Conservation (phyloP, 1,140 invertebrate species). For the Drosophila grimshawi region DNA sequence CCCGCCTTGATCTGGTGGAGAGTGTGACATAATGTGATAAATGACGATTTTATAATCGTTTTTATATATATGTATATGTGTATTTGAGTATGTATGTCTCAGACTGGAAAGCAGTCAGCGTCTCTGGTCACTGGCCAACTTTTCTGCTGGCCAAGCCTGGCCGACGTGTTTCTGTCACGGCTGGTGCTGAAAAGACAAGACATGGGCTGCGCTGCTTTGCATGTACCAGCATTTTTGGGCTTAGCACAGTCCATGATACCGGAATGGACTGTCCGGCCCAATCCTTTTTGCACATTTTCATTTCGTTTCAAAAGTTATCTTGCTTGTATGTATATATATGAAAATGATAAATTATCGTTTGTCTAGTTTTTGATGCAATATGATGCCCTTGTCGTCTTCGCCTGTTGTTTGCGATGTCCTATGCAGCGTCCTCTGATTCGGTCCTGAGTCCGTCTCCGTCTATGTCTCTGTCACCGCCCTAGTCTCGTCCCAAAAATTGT, state of each 20-base stretch:
- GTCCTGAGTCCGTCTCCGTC: not conserved
- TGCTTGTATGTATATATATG: conserved; percentile 30
- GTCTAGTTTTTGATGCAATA: conserved; percentile 76
- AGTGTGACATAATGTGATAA: conserved; percentile 77
- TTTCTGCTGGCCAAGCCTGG: conserved; percentile 30
- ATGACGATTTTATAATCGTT: conserved; percentile 83
- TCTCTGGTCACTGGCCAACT: conserved; percentile 42
- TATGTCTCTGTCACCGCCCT: conserved; percentile 6
- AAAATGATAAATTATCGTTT: conserved; percentile 78
- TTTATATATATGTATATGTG: conserved; percentile 55
- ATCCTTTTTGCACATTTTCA: conserved; percentile 58
- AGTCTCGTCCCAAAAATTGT: conserved; percentile 50
- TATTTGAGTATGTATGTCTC: not conserved
- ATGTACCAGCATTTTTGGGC: conserved; percentile 49
- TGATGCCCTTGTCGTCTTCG: conserved; percentile 64
- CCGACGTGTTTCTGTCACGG: conserved; percentile 66
- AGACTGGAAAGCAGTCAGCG: not conserved
- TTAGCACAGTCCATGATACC: conserved; percentile 20
- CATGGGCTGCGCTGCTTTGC: conserved; percentile 46
- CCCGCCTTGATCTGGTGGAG: conserved; percentile 36
- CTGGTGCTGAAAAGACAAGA: conserved; percentile 53
- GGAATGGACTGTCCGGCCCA: conserved; percentile 23
- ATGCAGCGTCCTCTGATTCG: conserved; percentile 17
- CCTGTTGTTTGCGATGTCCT: conserved; percentile 5
- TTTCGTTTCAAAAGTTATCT: conserved; percentile 56